Evolutionary conservation across 2,888 invertebrate species (phyloP).

Genomic region (Acheta domesticus): DNA sequence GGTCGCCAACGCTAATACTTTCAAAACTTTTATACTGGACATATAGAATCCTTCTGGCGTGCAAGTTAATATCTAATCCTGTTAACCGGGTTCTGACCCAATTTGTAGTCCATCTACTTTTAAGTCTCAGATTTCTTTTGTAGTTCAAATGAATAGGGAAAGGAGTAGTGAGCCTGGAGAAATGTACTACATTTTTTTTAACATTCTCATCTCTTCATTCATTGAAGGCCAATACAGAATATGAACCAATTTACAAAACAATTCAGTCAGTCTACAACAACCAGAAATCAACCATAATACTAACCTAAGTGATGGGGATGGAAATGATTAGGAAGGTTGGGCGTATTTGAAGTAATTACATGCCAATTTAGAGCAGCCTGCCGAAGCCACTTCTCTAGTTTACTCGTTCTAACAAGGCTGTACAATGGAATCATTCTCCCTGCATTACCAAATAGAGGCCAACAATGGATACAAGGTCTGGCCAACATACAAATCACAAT

Average conservation of each 20-base stretch:
- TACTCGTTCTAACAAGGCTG: constrained; percentile 32
- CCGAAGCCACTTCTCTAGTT: constrained; percentile 20
- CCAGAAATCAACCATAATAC: constrained; percentile 18
- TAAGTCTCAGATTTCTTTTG: no score
- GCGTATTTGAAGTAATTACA: background rate
- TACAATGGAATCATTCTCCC: constrained; percentile 28
- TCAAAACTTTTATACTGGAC: no score
- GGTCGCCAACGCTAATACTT: no score
- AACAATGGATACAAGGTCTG: constrained; percentile 11
- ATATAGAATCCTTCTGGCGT: no score
- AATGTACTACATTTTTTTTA: background rate
- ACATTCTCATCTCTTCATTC: constrained; percentile 18
- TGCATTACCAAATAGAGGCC: constrained; percentile 18
- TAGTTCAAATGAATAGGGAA: no score
- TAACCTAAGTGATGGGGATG: background rate
- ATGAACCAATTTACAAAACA: constrained; percentile 7
- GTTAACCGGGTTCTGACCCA: no score
- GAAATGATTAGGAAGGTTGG: background rate
- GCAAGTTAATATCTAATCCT: no score
- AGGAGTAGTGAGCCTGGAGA: no score
- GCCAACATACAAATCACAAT: constrained; percentile 18
- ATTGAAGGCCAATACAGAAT: constrained; percentile 4
- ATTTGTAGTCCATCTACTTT: no score
- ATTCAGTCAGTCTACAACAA: constrained; percentile 18
- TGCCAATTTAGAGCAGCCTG: constrained; percentile 1